These are phyloP conservation scores for Ostrea denselamellosa DNA, from an alignment of 1,140 invertebrate species.

Conservation along the genomic window DNA sequence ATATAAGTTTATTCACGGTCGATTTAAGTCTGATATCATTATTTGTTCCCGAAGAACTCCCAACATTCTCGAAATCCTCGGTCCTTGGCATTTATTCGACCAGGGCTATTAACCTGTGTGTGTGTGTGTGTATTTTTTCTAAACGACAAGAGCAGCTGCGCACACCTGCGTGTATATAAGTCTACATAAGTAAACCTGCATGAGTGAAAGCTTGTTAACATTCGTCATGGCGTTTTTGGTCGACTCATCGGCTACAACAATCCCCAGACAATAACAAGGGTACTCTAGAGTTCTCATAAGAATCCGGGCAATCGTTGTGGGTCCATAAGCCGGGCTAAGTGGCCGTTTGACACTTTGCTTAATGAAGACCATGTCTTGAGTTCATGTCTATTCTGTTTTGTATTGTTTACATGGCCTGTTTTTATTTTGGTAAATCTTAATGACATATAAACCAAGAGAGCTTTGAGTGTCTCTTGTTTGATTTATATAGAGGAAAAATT, in stretches of 20 bases:
- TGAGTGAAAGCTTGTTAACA: slow-evolving; percentile 43
- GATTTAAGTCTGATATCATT: slow-evolving; percentile 53
- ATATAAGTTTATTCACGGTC: slow-evolving; percentile 45
- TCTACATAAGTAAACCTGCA: slow-evolving; percentile 47
- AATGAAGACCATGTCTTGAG: slow-evolving; percentile 44
- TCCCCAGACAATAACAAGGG: slow-evolving; percentile 48
- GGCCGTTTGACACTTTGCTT: slow-evolving; percentile 55
- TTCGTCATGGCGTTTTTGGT: slow-evolving; percentile 49
- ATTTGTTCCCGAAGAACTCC: slow-evolving; percentile 40
- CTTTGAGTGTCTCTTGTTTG: slow-evolving; percentile 12
- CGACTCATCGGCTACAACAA: slow-evolving; percentile 47
- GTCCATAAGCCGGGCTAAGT: slow-evolving; percentile 55
- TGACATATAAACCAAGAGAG: slow-evolving; percentile 6
- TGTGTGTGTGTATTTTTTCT: too few species aligned
- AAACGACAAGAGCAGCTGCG: background rate
- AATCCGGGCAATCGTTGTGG: slow-evolving; percentile 46
- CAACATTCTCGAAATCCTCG: background rate
- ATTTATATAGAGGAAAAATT: background rate
- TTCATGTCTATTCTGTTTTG: background rate
- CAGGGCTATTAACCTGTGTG: slow-evolving; percentile 45
- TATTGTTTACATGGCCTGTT: slow-evolving; percentile 7
- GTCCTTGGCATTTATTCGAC: slow-evolving; percentile 48
- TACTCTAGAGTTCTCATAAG: slow-evolving; percentile 52
- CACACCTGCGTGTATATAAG: slow-evolving; percentile 54
- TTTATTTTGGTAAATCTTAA: slow-evolving; percentile 28